phyloP scores from a whole-genome alignment of 2,113 vertebrate genomes.

The Mustelus asterias region DNA sequence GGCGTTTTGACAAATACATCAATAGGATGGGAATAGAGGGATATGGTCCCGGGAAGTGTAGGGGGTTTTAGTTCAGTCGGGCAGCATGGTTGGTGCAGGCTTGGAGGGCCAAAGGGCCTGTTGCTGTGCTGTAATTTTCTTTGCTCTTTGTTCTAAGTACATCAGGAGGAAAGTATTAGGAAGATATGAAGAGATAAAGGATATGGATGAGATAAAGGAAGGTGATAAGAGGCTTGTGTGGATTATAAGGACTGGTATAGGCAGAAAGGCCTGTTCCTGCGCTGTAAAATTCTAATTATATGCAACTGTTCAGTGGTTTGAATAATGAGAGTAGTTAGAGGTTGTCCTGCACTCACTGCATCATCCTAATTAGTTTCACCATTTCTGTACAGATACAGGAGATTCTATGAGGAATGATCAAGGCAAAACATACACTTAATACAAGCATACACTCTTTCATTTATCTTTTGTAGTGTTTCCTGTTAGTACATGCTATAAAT shows the following conservation, averaged over 20 bases:
- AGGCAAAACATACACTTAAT: neutral
- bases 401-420: neutral
- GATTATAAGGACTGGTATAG: neutral
- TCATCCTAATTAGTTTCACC: neutral
- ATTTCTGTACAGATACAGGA: neutral
- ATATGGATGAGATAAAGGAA: neutral
- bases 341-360: neutral
- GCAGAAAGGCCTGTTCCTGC: too few species aligned
- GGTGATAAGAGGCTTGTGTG: neutral
- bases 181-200: neutral
- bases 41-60: too few species aligned
- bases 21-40: too few species aligned
- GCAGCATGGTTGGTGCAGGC: too few species aligned
- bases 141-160: too few species aligned
- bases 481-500: neutral
- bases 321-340: neutral
- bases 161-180: neutral
- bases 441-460: neutral
- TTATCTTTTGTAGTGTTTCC: neutral
- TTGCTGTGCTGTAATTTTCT: too few species aligned
- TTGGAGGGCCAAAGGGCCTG: too few species aligned
- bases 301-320: neutral
- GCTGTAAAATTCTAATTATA: neutral
- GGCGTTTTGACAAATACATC: too few species aligned
- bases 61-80: too few species aligned